Evolutionary conservation across 1,140 invertebrate genomes (phyloP).

Genomic region (Ruditapes philippinarum): DNA sequence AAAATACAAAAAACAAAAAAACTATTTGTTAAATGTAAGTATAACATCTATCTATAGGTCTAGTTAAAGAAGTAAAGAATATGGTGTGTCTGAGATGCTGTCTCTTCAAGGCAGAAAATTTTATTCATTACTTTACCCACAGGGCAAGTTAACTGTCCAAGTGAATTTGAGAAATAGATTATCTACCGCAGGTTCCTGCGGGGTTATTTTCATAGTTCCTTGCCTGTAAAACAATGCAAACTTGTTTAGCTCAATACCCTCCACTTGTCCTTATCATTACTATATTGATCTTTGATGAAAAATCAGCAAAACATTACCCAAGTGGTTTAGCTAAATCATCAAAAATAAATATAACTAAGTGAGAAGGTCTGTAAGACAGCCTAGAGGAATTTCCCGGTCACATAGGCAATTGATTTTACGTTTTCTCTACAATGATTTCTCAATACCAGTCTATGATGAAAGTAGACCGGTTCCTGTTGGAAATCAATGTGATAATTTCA

Average conservation of each 20-base stretch:
- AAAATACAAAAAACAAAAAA: no score
- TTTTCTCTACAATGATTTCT: not conserved
- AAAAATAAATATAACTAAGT: constrained; percentile 30
- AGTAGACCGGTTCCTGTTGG: not conserved
- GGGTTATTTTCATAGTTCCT: not conserved
- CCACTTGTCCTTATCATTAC: not conserved
- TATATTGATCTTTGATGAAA: not conserved
- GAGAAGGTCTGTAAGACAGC: not conserved
- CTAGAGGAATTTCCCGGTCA: not conserved
- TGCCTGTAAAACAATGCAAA: not conserved
- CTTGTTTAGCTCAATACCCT: not conserved
- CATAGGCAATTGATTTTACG: not conserved
- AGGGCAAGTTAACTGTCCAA: no score
- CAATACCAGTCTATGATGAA: not conserved
- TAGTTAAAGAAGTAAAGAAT: no score
- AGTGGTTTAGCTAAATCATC: not conserved
- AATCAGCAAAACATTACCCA: not conserved
- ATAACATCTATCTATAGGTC: no score
- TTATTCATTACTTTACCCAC: no score
- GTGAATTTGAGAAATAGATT: no score
- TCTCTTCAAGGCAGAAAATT: no score
- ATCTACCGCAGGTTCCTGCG: not conserved
- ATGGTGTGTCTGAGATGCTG: no score
- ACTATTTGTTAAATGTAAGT: no score
- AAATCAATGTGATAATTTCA: constrained; percentile 25